Evolutionary conservation across 2,113 vertebrate species (phyloP), one percentile per base, ranked within the genome.

Genomic region (Scatophagus argus): DNA sequence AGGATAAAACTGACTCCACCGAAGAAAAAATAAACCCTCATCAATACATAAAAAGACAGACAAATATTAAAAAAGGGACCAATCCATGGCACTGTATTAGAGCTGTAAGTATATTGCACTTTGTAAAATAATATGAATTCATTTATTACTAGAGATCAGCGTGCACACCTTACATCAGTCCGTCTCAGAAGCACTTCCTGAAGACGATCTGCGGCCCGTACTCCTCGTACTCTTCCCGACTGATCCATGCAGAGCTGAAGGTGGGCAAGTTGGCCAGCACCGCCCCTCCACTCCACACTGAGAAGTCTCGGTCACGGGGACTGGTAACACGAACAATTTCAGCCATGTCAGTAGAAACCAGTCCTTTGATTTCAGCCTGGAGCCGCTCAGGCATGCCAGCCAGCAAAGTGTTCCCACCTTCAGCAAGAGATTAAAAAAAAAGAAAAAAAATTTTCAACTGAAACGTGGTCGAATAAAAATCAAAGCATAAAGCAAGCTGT

Each of bases 331-430:
- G 66, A 8, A 95, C 92, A 1, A 39, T 34, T 11, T 73, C 75
- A 2, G 21, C 34, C 72, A 77, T 27, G 54, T 88, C 80, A 1
- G 62, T 11, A 0, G 93, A 85, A 13, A 89, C 81, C 82, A 94
- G 77, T 2, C 27, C 32, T 5, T 19, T 6, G 17, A 95, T 61
- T 72, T 95, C 95, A 14, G 43, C 47, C 85, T 90, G 89, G 8
- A 95, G 89, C 2, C 95, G 91, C 72, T 91, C 87, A 0, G 94
- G 90, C 11, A 95, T 81, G 13, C 95, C 92, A 0, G 82, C 2
- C 47, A 95, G 75, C 69, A 95, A 70, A 0, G 94, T 95, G 77
- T 94, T 95, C 21, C 94, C 95, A 38, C 95, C 95, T 95, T 21
- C 16, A 82, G 29, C 0, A 5, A 23, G 47, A 69, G 10, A 70